Percentiles rank a stretch among this genome's conserved stretches.
Conservation (phyloP, 1,140 invertebrate species). For the Tetranychus urticae region DNA sequence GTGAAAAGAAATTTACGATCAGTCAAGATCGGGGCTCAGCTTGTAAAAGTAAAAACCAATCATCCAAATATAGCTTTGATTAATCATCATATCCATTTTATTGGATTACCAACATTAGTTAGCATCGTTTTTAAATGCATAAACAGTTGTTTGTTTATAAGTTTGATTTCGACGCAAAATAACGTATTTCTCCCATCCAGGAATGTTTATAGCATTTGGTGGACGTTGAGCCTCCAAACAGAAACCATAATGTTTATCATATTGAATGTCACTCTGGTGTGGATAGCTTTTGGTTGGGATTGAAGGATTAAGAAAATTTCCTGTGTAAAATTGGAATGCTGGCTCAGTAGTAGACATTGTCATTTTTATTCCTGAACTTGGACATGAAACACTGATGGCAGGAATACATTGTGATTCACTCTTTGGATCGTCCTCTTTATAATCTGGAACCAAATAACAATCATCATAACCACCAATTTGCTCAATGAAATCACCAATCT, state of each 20-base stretch:
- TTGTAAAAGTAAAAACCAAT: no score
- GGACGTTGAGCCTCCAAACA: constrained; percentile 78
- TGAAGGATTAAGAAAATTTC: constrained; percentile 34
- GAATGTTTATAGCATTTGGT: constrained; percentile 64
- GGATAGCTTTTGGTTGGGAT: constrained; percentile 24
- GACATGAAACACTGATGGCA: constrained; percentile 34
- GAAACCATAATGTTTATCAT: constrained; percentile 39
- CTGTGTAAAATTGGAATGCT: constrained; percentile 71
- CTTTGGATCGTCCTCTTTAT: background rate
- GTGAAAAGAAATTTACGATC: no score
- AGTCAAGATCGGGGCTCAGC: no score
- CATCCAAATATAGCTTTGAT: no score
- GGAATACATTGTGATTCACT: background rate
- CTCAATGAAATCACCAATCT: background rate
- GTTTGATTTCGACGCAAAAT: constrained; percentile 48
- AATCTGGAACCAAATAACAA: constrained; percentile 1
- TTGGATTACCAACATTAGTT: no score
- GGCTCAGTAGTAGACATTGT: constrained; percentile 61
- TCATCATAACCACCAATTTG: constrained; percentile 5
- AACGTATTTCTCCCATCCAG: constrained; percentile 1
- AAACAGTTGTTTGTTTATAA: constrained; percentile 53
- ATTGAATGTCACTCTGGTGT: background rate
- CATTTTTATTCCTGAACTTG: constrained; percentile 38
- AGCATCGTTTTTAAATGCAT: constrained; percentile 4
- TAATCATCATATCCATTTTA: no score